Evolutionary conservation across 2,113 vertebrate species (phyloP).

Genomic region (Calidris pygmaea): DNA sequence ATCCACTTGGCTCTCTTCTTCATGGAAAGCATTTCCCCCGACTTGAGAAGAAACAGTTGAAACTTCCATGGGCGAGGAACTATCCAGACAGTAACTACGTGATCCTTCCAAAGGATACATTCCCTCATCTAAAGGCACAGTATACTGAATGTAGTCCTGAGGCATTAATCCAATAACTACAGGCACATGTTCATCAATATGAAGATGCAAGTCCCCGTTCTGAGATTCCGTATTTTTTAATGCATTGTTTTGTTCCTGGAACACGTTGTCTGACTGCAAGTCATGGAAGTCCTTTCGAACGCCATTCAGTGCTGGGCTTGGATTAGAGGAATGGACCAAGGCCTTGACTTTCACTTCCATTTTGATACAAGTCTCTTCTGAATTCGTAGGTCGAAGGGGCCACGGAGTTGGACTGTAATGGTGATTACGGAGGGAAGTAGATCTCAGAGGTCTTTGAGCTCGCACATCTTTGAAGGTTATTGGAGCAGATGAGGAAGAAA

Average conservation of each 20-base stretch:
- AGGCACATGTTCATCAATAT: conserved; percentile 95
- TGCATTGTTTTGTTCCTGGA: conserved; percentile 82
- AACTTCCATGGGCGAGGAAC: conserved; percentile 93
- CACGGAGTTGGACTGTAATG: conserved; percentile 97
- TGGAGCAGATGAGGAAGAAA: conserved; percentile 92
- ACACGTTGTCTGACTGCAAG: conserved; percentile 85
- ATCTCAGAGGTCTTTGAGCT: conserved; percentile 90
- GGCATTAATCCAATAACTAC: conserved; percentile 93
- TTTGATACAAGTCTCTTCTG: conserved; percentile 93
- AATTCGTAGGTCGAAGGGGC: conserved; percentile 90
- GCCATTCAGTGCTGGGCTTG: conserved; percentile 89
- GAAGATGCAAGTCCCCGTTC: conserved; percentile 87
- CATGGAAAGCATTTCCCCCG: conserved; percentile 77
- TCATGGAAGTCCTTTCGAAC: conserved; percentile 92
- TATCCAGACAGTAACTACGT: conserved; percentile 88
- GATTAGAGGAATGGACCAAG: conserved; percentile 90
- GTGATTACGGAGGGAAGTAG: conserved; percentile 90
- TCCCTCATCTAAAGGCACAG: conserved; percentile 99
- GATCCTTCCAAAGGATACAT: conserved; percentile 91
- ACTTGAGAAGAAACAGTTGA: conserved; percentile 79
- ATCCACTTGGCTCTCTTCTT: conserved; percentile 82
- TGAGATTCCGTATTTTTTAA: conserved; percentile 85
- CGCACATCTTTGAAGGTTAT: conserved; percentile 91
- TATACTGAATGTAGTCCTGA: conserved; percentile 99
- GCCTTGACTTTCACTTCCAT: conserved; percentile 98